Base-by-base conservation (phyloP, 2,888 invertebrate species). In the Beris morrisii region DNA sequence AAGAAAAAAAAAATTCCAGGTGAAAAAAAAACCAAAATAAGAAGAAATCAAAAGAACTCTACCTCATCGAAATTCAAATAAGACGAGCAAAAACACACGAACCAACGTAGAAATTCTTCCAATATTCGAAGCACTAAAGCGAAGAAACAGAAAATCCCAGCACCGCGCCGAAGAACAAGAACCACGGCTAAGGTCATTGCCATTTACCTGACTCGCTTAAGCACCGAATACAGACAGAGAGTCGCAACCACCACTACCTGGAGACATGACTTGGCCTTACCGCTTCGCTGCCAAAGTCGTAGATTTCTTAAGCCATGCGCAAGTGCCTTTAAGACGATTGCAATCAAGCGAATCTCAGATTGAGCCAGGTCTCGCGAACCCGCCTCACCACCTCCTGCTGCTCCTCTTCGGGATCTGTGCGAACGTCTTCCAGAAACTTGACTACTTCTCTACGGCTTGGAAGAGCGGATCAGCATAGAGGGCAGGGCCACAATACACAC, bases 131-230 rank as follows among this genome's bases (percentile, higher is more conserved):
- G 11, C 12, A 61, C 12, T 30, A 54, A 28, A 32, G 46, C 13
- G 12, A 59, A 59, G 59, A 59, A 59, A 48, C 32, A 59, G 31
- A 48, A 59, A 48, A 48, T 46, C 59, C 46, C 46, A 59, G 59
- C 48, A 30, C 58, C n/a, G 12, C 38, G 12, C n/a, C 32, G 50
- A 61, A 61, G 61, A 61, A 61, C 43, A 50, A 61, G 61, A 61
- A 52, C 52, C 61, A 22, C 52, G 38, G 32, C 43, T 61, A 61
- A 61, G 61, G 61, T 61, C 61, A 61, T 61, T 61, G 61, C 61
- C 61, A 61, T 52, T 61, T 28, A 61, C 61, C 38, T 32, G 50
- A 61, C 32, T 38, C 61, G 50, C 50, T 50, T 38, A 43, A 38
- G 32, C 50, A 61, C 38, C 52, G 12, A 61, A 50, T 9, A 61